Evolutionary conservation across 1,140 invertebrate genomes (phyloP), one percentile per base, ranked within the genome.

Genomic region (Arion vulgaris): DNA sequence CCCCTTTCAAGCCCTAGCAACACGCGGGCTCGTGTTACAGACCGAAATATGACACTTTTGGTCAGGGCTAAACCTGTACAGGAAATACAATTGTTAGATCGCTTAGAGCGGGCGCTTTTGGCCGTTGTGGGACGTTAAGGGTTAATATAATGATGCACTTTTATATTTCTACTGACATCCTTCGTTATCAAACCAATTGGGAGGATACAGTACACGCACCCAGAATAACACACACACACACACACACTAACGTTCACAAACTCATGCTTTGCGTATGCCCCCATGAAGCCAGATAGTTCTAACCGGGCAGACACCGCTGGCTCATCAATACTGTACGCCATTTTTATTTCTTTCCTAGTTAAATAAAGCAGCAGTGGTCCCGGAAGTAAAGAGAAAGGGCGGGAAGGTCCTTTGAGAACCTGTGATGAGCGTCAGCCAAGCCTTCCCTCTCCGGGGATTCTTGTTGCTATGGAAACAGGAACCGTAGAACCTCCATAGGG

Each of bases 391-490:
- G 69, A 38, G 69, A 38, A 26, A 26, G 38, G 23, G 38, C 7
- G 69, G 38, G 34, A 34, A 34, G 34, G 17, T 32, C 36, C 69
- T 38, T 34, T 72, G n/a, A 39, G 69, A 72, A 34, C 69, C 38
- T 9, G 26, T 49, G 36, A 75, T 49, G 73, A 51, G 73, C 36
- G 38, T 2, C 45, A 49, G 73, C 73, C 45, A 75, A 51, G 45
- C 73, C 41, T 45, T 45, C 51, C n/a, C 15, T 36, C 74, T 49
- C 74, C 36, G 13, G 74, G 74, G 74, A 76, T 28, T 51, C 74
- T 38, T 28, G 74, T 76, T 76, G 49, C 74, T 28, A 76, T 76
- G 74, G 74, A 28, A 28, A 76, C 74, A 34, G 74, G 45, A 76
- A 76, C 57, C 32, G 28, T 76, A 57, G 51, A 53, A 39, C 23